Evolutionary conservation across 1,140 invertebrate species (phyloP).

Genomic region (Brachionus plicatilis): DNA sequence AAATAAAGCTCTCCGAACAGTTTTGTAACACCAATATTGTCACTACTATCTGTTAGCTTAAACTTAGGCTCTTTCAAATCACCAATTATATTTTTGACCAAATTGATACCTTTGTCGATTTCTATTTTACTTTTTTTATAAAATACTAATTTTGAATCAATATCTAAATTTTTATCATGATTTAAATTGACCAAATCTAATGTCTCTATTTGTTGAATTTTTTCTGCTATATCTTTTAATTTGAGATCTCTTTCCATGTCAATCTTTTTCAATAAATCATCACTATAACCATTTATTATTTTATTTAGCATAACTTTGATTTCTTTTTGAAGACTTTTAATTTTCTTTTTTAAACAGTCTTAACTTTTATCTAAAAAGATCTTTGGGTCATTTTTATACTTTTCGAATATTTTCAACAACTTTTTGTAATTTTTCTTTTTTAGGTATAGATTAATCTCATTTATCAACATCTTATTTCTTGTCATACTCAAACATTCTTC

Average conservation of each 20-base stretch:
- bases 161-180: background rate
- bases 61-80: background rate
- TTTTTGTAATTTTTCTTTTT: background rate
- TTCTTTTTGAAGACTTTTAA: background rate
- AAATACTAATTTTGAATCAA: too few relatives aligned
- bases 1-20: background rate
- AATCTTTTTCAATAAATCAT: background rate
- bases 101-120: too few relatives aligned
- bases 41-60: background rate
- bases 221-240: background rate
- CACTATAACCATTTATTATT: background rate
- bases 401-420: background rate
- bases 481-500: background rate
- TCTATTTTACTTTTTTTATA: too few relatives aligned
- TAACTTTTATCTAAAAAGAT: background rate
- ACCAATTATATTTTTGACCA: too few relatives aligned
- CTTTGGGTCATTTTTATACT: background rate
- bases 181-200: background rate
- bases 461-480: background rate
- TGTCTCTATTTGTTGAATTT: background rate
- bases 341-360: background rate
- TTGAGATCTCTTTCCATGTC: background rate
- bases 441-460: background rate
- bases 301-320: background rate
- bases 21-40: background rate